A percentile compares a stretch with the other conserved stretches of the same genome.
phyloP scores from a whole-genome alignment of 2,113 vertebrate species.

The Thalassarche chlororhynchos region DNA sequence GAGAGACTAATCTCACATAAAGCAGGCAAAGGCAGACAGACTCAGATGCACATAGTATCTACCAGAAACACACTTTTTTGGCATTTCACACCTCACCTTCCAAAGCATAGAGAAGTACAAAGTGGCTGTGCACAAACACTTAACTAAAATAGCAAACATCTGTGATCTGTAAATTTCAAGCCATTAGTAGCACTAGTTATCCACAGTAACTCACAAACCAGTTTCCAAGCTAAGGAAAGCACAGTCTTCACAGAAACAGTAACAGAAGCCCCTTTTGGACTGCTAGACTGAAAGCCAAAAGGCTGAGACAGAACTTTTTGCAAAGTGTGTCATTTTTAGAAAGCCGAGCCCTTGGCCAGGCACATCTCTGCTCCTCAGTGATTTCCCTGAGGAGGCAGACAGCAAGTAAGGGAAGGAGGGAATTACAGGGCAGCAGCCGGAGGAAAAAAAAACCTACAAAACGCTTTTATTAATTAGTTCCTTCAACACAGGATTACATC shows the following conservation, averaged over 20 bases:
- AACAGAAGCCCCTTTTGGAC: not conserved
- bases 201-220: not conserved
- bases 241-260: not conserved
- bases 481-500: not conserved
- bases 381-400: rapidly evolving
- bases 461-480: not conserved
- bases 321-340: not conserved
- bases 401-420: not conserved
- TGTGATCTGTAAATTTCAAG: not conserved
- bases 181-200: too few species aligned
- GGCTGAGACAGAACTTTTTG: not conserved
- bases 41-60: not conserved
- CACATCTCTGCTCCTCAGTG: not conserved
- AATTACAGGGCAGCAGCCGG: not conserved
- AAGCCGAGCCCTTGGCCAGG: not conserved
- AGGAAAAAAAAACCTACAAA: rapidly evolving
- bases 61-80: not conserved
- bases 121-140: not conserved
- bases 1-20: not conserved
- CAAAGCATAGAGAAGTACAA: rapidly evolving
- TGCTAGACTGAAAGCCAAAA: not conserved
- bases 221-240: not conserved
- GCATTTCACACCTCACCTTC: not conserved
- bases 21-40: not conserved
- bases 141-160: not conserved